A percentile compares a stretch with the other conserved stretches of the same genome.
These are phyloP conservation scores for Stomorhina lunata DNA, from an alignment of 2,888 invertebrate species.

Conservation along the genomic window DNA sequence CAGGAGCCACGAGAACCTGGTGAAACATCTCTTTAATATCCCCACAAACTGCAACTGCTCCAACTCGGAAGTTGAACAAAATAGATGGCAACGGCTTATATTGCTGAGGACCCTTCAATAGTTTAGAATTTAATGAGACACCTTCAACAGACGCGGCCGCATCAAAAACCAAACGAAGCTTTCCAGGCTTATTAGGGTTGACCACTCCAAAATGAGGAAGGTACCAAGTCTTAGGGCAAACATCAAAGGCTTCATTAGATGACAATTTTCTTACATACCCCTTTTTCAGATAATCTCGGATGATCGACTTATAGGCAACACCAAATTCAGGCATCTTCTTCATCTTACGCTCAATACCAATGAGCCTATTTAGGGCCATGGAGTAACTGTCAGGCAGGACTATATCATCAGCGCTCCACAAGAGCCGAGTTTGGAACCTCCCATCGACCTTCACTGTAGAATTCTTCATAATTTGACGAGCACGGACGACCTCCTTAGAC, in stretches of 20 bases:
- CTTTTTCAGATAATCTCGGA: too few relatives aligned
- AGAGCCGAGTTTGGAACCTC: background rate
- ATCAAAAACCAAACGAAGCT: background rate
- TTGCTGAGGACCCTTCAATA: too few relatives aligned
- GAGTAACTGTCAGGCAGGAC: slow-evolving; percentile 1
- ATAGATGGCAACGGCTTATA: too few relatives aligned
- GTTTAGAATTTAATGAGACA: background rate
- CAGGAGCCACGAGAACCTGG: background rate
- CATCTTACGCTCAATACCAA: background rate
- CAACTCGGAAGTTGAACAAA: too few relatives aligned
- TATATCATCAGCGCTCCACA: background rate
- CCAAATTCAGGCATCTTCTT: background rate
- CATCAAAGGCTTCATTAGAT: too few relatives aligned
- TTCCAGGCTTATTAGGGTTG: slow-evolving; percentile 10
- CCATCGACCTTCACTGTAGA: background rate
- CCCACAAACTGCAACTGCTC: too few relatives aligned
- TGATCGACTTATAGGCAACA: too few relatives aligned
- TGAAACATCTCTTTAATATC: too few relatives aligned
- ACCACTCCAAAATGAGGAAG: background rate
- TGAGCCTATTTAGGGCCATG: slow-evolving; percentile 5
- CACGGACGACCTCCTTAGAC: too few relatives aligned
- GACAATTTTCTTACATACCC: too few relatives aligned
- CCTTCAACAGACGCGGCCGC: background rate
- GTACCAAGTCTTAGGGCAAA: too few relatives aligned
- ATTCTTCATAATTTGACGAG: background rate